Evolutionary conservation across 1,140 invertebrate genomes (phyloP).

Genomic region (Magallana ariakensis): DNA sequence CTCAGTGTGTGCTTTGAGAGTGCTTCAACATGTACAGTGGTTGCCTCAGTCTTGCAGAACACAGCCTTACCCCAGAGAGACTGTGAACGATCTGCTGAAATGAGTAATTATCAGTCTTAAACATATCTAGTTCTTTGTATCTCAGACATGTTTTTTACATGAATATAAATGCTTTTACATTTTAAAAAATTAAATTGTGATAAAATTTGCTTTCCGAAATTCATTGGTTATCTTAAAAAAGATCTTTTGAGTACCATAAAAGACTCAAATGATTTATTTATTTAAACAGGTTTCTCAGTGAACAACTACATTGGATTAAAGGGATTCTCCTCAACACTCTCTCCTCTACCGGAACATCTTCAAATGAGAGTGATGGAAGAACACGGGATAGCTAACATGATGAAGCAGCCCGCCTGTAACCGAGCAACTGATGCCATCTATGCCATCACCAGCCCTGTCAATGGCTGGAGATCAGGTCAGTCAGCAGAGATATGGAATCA

Average conservation of each 20-base stretch:
- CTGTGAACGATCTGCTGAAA: slow-evolving; percentile 36
- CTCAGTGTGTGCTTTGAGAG: slow-evolving; percentile 52
- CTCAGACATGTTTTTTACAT: too few relatives aligned
- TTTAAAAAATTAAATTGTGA: too few relatives aligned
- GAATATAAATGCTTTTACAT: too few relatives aligned
- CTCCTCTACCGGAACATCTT: slow-evolving; percentile 33
- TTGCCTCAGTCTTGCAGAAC: background rate
- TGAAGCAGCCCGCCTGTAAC: slow-evolving; percentile 24
- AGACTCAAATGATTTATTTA: background rate
- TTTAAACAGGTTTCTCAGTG: slow-evolving; percentile 8
- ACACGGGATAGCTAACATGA: slow-evolving; percentile 30
- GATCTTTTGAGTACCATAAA: too few relatives aligned
- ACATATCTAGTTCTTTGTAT: too few relatives aligned
- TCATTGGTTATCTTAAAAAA: too few relatives aligned
- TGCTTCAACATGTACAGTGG: slow-evolving; percentile 30
- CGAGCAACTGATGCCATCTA: background rate
- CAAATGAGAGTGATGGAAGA: slow-evolving; percentile 29
- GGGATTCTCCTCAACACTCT: background rate
- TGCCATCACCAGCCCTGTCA: slow-evolving; percentile 4
- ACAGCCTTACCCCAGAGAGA: background rate
- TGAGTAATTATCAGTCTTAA: background rate
- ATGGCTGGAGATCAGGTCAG: slow-evolving; percentile 33
- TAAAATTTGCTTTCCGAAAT: too few relatives aligned
- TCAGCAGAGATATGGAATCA: background rate
- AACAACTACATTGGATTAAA: background rate